Evolutionary conservation across 2,113 vertebrate genomes (phyloP), one percentile per base, ranked within the genome.

Genomic region (Poecile atricapillus): DNA sequence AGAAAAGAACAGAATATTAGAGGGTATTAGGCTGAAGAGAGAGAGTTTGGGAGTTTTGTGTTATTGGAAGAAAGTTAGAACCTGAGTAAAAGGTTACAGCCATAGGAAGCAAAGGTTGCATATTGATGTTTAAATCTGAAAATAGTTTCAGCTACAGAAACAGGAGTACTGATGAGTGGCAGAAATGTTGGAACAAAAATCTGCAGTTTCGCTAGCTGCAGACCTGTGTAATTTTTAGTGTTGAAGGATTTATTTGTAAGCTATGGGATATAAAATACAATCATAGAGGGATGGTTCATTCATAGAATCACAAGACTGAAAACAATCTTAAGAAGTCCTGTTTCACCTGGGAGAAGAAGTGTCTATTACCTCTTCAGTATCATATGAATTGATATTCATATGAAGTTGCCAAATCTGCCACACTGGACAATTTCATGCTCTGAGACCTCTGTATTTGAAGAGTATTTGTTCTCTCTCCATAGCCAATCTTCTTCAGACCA

Each of bases 1-100:
- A 97, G 93, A 95, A 97, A 97, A 96, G 84, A 95, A 92, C 83
- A 90, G 76, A 95, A 87, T 97, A 91, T 96, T 91, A 93, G 74
- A 92, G 13, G n/a, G 64, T 87, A 96, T 90, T 96, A 80, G 60
- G 65, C 95, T 93, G 83, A 93, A 96, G 68, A 78, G 88, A 64
- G 44, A 28, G 68, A 85, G 35, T 78, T 91, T 65, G 49, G 64
- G 56, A 93, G 35, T 78, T 92, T 95, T 92, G 59, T 90, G 47
- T 94, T 97, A 83, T 58, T 92, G 59, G 80, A 95, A 79, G 81
- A 95, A 92, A 92, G 78, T 89, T 93, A 80, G 90, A 88, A 85
- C 63, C 21, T 0, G 5, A 93, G 82, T 87, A 50, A 79, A 90
- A 90, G 59, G 75, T 94, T 94, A 83, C 63, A 82, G 62, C 37